Evolutionary conservation across 1,140 invertebrate genomes (phyloP).

Genomic region (Achatina immaculata): DNA sequence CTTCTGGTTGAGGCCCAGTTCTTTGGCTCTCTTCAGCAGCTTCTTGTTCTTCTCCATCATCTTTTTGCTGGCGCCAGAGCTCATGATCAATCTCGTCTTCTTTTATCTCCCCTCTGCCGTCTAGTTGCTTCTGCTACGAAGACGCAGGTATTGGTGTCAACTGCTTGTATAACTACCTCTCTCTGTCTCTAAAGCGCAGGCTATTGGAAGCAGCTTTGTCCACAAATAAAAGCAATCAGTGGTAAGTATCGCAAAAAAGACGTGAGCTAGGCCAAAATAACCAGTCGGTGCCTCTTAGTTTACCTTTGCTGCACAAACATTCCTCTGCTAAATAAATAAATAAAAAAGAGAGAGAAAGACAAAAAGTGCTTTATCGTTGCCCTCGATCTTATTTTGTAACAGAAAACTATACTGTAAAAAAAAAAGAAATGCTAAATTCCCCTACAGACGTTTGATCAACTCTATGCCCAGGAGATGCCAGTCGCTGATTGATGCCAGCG

Average conservation of each 20-base stretch:
- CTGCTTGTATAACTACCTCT: not conserved
- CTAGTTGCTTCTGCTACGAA: not conserved
- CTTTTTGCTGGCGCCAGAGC: not conserved
- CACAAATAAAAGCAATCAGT: not conserved
- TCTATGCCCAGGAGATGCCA: too few species aligned
- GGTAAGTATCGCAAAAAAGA: not conserved
- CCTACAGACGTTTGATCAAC: not conserved
- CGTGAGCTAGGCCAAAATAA: not conserved
- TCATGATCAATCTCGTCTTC: too few species aligned
- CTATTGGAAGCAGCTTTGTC: not conserved
- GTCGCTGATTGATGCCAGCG: too few species aligned
- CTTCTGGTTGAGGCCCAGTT: not conserved
- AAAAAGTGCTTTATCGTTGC: too few species aligned
- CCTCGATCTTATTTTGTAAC: too few species aligned
- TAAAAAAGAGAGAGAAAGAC: too few species aligned
- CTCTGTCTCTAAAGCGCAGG: not conserved
- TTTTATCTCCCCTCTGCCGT: not conserved
- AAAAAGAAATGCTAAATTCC: too few species aligned
- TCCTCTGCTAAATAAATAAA: too few species aligned
- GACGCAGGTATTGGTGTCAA: not conserved
- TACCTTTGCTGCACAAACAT: too few species aligned
- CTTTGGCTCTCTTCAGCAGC: conserved; percentile 2
- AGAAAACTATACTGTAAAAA: too few species aligned
- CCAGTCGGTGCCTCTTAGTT: too few species aligned
- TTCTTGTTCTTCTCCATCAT: conserved; percentile 35